phyloP scores from a whole-genome alignment of 2,113 vertebrate genomes.

The Macaca nemestrina region DNA sequence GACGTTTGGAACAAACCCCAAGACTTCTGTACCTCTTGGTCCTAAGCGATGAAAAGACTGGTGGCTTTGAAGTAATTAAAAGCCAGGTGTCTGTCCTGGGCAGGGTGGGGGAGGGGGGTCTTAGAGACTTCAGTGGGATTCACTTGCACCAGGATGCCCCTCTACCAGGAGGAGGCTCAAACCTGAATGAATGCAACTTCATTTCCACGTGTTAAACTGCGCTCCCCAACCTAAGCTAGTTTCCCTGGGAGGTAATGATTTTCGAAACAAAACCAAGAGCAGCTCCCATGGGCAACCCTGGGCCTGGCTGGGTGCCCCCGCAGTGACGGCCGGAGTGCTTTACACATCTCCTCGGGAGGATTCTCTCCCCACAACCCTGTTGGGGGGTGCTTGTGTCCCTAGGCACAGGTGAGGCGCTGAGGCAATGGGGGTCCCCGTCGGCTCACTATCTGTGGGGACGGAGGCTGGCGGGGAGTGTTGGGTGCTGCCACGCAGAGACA shows the following conservation, averaged over 20 bases:
- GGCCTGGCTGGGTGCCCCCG: rapidly evolving
- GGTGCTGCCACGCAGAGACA: rapidly evolving
- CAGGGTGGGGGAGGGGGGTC: rapidly evolving
- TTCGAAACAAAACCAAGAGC: background rate
- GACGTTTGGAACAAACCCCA: background rate
- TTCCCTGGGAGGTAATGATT: rapidly evolving
- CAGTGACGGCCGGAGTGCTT: too few species aligned
- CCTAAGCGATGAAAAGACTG: background rate
- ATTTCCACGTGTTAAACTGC: rapidly evolving
- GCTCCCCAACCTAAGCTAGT: background rate
- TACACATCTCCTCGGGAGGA: rapidly evolving
- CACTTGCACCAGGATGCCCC: background rate
- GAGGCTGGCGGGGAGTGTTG: background rate
- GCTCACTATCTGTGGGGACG: background rate
- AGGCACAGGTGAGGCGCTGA: background rate
- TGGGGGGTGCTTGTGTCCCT: rapidly evolving
- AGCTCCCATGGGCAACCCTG: rapidly evolving
- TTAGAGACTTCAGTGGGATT: background rate
- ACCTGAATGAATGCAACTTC: rapidly evolving
- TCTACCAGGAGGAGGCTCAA: background rate
- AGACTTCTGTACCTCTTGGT: background rate
- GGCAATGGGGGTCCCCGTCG: rapidly evolving
- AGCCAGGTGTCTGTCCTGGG: too few species aligned
- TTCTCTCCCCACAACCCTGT: too few species aligned
- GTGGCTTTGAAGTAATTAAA: background rate